Conservation (phyloP, 2,113 vertebrate species). For the Podilymbus podiceps region DNA sequence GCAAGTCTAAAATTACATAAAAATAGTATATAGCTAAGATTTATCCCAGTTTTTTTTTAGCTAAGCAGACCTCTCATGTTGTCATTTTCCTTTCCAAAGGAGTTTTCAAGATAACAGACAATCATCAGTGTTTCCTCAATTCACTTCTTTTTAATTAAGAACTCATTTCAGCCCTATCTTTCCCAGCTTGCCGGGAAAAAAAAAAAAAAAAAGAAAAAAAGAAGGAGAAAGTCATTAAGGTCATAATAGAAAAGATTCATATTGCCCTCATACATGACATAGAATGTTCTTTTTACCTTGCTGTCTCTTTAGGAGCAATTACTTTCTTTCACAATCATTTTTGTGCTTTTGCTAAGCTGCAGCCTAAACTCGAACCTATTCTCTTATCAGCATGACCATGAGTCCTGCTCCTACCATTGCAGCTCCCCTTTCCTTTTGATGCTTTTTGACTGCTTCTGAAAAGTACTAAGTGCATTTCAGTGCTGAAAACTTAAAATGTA, state of each 20-base stretch:
- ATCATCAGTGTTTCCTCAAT: background rate
- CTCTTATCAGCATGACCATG: background rate
- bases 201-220: background rate
- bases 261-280: background rate
- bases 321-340: background rate
- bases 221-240: background rate
- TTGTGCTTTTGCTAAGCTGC: background rate
- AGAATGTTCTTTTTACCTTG: background rate
- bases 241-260: background rate
- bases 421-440: background rate
- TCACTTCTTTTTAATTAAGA: conserved; percentile 1
- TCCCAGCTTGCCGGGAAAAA: background rate
- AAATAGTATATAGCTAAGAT: background rate
- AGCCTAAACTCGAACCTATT: background rate
- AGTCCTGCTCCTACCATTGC: background rate
- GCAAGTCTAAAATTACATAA: background rate
- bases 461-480: background rate
- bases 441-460: background rate
- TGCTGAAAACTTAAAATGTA: background rate
- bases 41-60: background rate
- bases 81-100: background rate
- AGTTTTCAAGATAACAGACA: background rate
- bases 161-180: background rate
- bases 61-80: background rate
- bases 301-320: background rate